phyloP scores from a whole-genome alignment of 2,797 vertebrate genomes.

The Linurgus olivaceus region DNA sequence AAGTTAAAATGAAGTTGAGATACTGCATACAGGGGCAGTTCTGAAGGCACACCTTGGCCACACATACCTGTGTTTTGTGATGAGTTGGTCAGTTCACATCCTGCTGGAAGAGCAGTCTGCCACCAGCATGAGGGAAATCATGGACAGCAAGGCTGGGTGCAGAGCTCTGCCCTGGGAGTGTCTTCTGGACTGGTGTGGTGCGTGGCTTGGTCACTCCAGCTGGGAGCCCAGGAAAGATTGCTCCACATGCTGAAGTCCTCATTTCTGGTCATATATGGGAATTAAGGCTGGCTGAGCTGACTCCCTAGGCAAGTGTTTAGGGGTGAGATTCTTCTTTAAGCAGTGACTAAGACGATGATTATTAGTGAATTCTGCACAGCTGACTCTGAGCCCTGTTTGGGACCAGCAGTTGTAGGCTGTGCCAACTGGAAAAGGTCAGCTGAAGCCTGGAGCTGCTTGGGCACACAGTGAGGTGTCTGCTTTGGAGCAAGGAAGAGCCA shows the following conservation, averaged over 20 bases:
- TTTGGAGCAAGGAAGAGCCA: neutral
- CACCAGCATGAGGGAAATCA: neutral
- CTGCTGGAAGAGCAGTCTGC: neutral
- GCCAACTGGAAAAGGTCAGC: conserved; percentile 49
- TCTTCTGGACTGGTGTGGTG: neutral
- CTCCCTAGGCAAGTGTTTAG: neutral
- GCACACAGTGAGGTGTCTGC: neutral
- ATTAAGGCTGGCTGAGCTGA: neutral
- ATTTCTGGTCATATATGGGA: conserved; percentile 46
- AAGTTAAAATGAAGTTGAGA: neutral
- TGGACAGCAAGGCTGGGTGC: neutral
- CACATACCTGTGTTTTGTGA: neutral
- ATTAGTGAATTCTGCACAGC: neutral
- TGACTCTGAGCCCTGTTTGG: conserved; percentile 32
- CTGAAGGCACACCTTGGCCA: neutral
- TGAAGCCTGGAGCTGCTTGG: neutral
- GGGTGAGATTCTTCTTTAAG: conserved; percentile 22
- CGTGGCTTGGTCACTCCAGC: neutral
- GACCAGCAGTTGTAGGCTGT: neutral
- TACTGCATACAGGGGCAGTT: neutral
- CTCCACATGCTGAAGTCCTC: neutral
- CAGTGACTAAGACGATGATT: conserved; percentile 20
- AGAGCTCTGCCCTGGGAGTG: neutral
- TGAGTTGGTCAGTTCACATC: neutral
- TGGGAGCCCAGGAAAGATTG: neutral